Evolutionary conservation across 1,140 invertebrate genomes (phyloP).

Genomic region (Drosophila ambigua): DNA sequence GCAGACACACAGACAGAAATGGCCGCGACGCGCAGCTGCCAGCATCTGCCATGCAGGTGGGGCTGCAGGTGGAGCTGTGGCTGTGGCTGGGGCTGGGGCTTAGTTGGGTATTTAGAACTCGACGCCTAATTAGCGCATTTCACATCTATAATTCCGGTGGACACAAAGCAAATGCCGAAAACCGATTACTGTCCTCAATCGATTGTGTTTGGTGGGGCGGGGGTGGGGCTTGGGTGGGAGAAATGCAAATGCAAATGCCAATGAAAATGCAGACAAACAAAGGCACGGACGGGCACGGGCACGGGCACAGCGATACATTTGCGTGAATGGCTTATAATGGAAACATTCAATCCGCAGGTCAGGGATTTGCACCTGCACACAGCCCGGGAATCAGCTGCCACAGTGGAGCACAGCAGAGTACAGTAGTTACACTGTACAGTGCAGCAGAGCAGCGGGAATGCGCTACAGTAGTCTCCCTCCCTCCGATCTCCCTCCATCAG

Average conservation of each 20-base stretch:
- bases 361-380: constrained; percentile 40
- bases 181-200: constrained; percentile 39
- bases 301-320: not conserved
- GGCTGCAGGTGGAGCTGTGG: too few relatives aligned
- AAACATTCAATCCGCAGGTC: constrained; percentile 20
- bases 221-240: too few relatives aligned
- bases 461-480: too few relatives aligned
- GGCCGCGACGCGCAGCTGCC: too few relatives aligned
- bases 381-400: not conserved
- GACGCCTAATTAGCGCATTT: constrained; percentile 52
- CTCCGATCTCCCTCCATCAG: too few relatives aligned
- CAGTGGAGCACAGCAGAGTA: not conserved
- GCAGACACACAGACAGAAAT: not conserved
- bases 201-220: constrained; percentile 5
- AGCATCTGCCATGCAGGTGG: too few relatives aligned
- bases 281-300: not conserved
- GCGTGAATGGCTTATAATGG: constrained; percentile 28
- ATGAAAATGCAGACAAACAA: constrained; percentile 17
- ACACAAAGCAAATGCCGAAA: constrained; percentile 37
- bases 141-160: constrained; percentile 33
- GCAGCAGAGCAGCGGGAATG: too few relatives aligned
- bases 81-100: too few relatives aligned
- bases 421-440: too few relatives aligned
- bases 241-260: constrained; percentile 20
- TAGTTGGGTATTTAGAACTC: constrained; percentile 29